Percentiles rank a stretch among this genome's conserved stretches.
phyloP scores from a whole-genome alignment of 2,888 invertebrate species.

The Morinoia aosen region DNA sequence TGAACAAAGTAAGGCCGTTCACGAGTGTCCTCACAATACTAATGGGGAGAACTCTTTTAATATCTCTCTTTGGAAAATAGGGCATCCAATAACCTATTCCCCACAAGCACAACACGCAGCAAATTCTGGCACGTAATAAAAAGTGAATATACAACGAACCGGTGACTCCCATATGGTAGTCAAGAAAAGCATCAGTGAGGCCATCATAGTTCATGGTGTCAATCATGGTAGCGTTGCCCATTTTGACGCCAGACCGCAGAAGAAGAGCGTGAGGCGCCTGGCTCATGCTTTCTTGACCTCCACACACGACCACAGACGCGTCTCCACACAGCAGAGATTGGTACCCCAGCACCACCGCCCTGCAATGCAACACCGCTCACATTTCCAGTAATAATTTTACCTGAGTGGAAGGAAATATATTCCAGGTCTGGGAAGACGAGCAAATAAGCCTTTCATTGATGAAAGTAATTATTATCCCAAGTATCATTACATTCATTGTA shows the following conservation, averaged over 20 bases:
- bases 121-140: neutral
- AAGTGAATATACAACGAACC: constrained; percentile 72
- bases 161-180: constrained; percentile 85
- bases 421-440: neutral
- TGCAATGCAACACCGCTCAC: constrained; percentile 68
- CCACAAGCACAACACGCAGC: too few species aligned
- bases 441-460: neutral
- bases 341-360: constrained; percentile 79
- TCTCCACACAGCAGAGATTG: constrained; percentile 80
- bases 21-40: too few species aligned
- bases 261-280: constrained; percentile 80
- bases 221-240: constrained; percentile 77
- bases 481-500: too few species aligned
- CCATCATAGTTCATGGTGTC: constrained; percentile 82
- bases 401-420: too few species aligned
- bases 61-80: too few species aligned
- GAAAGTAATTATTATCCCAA: neutral
- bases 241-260: constrained; percentile 78
- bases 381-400: neutral
- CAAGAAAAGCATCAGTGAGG: constrained; percentile 81
- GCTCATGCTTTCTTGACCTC: constrained; percentile 89
- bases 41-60: too few species aligned
- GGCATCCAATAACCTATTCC: too few species aligned
- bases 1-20: too few species aligned
- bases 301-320: constrained; percentile 80